Base-by-base conservation (phyloP, 2,113 vertebrate genomes). In the Hydropotes inermis region DNA sequence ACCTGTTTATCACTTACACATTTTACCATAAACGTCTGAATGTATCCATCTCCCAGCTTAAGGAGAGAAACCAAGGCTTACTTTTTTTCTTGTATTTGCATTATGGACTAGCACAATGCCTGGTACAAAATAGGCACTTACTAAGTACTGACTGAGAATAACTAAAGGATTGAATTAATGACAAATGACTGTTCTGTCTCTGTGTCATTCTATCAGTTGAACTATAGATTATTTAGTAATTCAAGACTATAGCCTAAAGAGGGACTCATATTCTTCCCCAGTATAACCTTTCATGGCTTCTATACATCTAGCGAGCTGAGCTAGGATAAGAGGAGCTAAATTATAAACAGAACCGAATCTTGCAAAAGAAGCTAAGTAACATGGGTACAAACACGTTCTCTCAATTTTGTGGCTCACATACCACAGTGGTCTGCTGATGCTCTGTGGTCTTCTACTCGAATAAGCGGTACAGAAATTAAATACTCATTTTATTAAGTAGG, bases 331-430 rank as follows among this genome's bases (percentile, higher is more conserved):
- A 91, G 57, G 11, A 83, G 27, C 27, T 91, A 79, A 94, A 79
- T 96, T 76, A 92, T 50, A 45, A 64, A 47, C 16, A 89, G 21
- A 92, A 50, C 2, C 6, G 19, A 45, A 6, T 36, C 28, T 33
- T 83, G 52, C 6, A 94, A 93, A 79, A 85, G 78, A 60, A 97
- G n/a, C 23, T 60, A 92, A 81, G 45, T 39, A 96, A 55, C 57
- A 70, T 39, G 19, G 87, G 10, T 76, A 92, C 14, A 67, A 96
- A 64, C 25, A 87, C 58, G 6, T 87, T 79, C 45, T 98, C 58
- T 94, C 55, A 83, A 70, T 12, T 96, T 78, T 95, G 57, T 87
- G 43, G 45, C 36, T 92, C 43, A 96, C 12, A 84, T 76, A 94
- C 15, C 30, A 85, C 50, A 85, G 91, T 2, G 4, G 8, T 64